Conservation (phyloP, 2,113 vertebrate species). For the Amblyornis subalaris region DNA sequence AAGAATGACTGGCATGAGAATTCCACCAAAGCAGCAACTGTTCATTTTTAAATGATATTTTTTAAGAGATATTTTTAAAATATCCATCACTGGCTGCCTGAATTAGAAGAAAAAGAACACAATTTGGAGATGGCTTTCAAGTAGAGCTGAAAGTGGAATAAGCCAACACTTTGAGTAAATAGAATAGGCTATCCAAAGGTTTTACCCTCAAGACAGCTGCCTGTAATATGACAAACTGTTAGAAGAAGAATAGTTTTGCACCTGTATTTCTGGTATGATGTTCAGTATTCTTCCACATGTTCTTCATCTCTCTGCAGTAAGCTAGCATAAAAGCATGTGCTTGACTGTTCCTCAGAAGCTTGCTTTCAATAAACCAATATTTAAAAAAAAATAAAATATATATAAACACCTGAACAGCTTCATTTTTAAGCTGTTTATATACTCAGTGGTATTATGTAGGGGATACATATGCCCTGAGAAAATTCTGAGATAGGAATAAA, state of each 20-base stretch:
- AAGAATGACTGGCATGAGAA: neutral
- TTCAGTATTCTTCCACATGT: neutral
- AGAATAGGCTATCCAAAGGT: neutral
- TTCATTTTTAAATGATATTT: too few species aligned
- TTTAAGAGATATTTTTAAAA: neutral
- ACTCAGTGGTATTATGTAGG: neutral
- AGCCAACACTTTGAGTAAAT: neutral
- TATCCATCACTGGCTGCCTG: neutral
- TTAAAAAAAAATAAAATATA: neutral
- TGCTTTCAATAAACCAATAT: neutral
- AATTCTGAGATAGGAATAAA: neutral
- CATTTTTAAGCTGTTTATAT: neutral
- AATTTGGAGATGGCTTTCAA: neutral
- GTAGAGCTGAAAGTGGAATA: neutral
- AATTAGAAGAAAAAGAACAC: neutral
- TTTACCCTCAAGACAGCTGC: neutral
- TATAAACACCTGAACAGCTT: neutral
- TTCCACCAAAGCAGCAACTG: neutral
- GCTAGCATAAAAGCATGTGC: neutral
- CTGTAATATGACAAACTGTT: neutral
- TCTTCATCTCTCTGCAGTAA: neutral
- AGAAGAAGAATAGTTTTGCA: neutral
- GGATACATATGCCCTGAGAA: neutral
- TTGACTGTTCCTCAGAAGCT: neutral
- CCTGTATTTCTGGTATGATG: accelerated